Conservation (phyloP, 2,888 invertebrate species). For the Pyrochroa serraticornis region DNA sequence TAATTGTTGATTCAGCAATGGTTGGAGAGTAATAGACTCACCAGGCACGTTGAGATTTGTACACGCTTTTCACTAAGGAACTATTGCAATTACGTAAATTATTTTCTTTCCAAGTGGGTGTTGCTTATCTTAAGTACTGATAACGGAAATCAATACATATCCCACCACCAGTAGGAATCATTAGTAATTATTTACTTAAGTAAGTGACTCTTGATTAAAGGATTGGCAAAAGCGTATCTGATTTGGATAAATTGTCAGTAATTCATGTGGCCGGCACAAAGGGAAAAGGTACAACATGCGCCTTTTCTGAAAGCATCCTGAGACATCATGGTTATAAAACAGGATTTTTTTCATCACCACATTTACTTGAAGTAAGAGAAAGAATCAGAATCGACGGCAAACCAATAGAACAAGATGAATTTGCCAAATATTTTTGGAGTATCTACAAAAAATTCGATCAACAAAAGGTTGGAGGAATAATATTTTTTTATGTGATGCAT, state of each 20-base stretch:
- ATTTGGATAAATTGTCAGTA: constrained; percentile 76
- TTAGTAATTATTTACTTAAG: constrained; percentile 8
- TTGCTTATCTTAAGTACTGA: constrained; percentile 22
- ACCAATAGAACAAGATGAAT: constrained; percentile 75
- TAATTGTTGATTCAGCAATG: neutral
- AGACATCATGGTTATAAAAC: constrained; percentile 83
- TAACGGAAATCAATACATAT: constrained; percentile 16
- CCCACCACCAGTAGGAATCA: neutral
- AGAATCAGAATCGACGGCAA: constrained; percentile 86
- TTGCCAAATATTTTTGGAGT: constrained; percentile 81
- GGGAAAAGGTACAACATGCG: constrained; percentile 97
- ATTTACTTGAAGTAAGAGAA: constrained; percentile 89
- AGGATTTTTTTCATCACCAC: constrained; percentile 96
- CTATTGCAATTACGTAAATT: too few relatives aligned
- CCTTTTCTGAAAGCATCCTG: constrained; percentile 88
- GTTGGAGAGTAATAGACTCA: neutral
- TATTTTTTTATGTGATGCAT: neutral
- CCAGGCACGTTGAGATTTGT: neutral
- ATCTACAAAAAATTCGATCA: constrained; percentile 71
- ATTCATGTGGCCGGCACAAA: constrained; percentile 98
- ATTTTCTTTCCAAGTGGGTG: neutral
- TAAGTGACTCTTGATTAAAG: constrained; percentile 49
- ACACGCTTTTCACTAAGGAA: constrained; percentile 2
- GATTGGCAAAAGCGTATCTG: constrained; percentile 68
- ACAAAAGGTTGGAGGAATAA: constrained; percentile 46